These are phyloP conservation scores for Oceanites oceanicus DNA, from an alignment of 2,113 vertebrate genomes.

Conservation along the genomic window DNA sequence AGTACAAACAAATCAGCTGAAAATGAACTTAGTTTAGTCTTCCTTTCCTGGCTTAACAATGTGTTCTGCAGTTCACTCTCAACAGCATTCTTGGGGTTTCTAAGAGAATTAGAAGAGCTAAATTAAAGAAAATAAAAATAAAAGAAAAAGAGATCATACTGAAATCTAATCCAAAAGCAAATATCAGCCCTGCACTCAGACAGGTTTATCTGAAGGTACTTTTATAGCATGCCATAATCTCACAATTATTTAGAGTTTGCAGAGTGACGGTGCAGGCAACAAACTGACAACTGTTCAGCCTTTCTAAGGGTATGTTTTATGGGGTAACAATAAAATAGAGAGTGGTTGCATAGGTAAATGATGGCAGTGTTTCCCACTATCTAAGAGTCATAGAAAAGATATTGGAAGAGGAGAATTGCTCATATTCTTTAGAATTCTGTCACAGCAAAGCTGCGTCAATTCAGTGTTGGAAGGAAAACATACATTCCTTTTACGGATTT, in stretches of 20 bases:
- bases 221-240: not conserved
- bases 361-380: not conserved
- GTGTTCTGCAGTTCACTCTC: not conserved
- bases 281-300: not conserved
- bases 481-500: not conserved
- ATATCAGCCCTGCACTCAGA: not conserved
- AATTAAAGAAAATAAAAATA: not conserved
- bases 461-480: not conserved
- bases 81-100: not conserved
- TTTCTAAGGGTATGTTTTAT: conserved; percentile 14
- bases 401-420: not conserved
- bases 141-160: not conserved
- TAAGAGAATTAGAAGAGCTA: not conserved
- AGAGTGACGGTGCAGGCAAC: not conserved
- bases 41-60: not conserved
- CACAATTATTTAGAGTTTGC: conserved; percentile 43
- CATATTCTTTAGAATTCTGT: not conserved
- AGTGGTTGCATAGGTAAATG: conserved; percentile 8
- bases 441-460: not conserved
- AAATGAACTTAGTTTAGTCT: conserved; percentile 7
- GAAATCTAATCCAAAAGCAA: conserved; percentile 26
- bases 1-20: conserved; percentile 40
- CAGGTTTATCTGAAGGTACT: conserved; percentile 18
- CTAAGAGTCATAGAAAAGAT: not conserved
- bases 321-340: not conserved